Evolutionary conservation across 2,113 vertebrate species (phyloP), one percentile per base, ranked within the genome.

Genomic region (Plectropomus leopardus): DNA sequence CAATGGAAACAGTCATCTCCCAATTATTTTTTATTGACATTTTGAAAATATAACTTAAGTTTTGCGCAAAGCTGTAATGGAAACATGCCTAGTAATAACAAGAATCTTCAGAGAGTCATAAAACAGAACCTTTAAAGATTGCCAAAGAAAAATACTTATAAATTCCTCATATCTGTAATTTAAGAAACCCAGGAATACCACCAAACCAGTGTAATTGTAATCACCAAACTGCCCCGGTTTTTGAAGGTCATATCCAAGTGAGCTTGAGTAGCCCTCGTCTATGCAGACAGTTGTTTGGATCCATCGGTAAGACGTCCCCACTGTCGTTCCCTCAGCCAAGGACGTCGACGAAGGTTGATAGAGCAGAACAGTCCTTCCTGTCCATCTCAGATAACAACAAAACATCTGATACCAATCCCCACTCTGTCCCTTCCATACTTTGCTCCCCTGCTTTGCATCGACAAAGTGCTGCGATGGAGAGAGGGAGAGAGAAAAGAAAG

Each of bases 321-420:
- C 44, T 65, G 77, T 65, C 69, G 19, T 73, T 71, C 68, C 58
- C 71, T 72, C 55, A n/a, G 61, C 28, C 76, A 81, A 88, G 82
- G 84, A 75, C 85, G 0, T 21, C 19, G 53, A 50, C 24, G 16
- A 76, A 77, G 68, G 77, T 67, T 23, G 64, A 58, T 26, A 19
- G 67, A 78, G 51, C 68, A 77, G 67, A 65, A 61, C 78, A 36
- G 80, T 65, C 61, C 81, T 88, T 82, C 80, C 88, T 77, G 80
- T 84, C 77, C 86, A 28, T 88, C 88, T 90, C 86, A 36, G 64
- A 82, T 88, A 76, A 88, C 86, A 30, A 14, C 63, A 28, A 70
- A 84, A 65, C 77, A 76, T 82, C 58, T 81, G 82, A 88, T 87
- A 85, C 80, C 77, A 78, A 23, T 58, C 50, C 66, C 32, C 58